Base-by-base conservation (phyloP, 2,888 invertebrate species). In the Aspidiotus destructor region DNA sequence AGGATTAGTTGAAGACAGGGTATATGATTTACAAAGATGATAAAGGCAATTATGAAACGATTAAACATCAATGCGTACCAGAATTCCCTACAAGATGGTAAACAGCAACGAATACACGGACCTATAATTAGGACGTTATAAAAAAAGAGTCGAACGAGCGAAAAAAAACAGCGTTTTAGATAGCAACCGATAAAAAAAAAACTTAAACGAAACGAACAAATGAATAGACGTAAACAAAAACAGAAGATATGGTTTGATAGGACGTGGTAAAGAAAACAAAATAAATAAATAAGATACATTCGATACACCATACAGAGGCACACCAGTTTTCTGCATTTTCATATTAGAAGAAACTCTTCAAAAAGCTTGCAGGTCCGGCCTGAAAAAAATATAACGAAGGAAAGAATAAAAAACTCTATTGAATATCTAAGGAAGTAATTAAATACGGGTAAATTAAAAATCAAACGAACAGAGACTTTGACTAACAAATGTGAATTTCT, bases 331-430 rank as follows among this genome's bases (percentile, higher is more conserved):
- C 57, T 40, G 48, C 58, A 28, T 41, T 17, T 64, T 55, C 13
- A 42, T 69, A 75, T 89, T 91, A 92, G 86, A 92, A 92, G 84
- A 92, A 90, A 86, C 91, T 91, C 85, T 92, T 92, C 81, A 92
- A 86, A 86, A 92, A 92, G 82, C 90, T 90, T 81, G 91, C 89
- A 79, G 92, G 89, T 80, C 91, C 91, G 82, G 91, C 89, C 91
- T 92, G 75, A 63, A 70, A 58, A 52, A 61, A 62, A 68, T 62
- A 48, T 55, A 69, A 60, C 52, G 13, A 63, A 70, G 28, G 28
- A 5, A 28, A 28, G 28, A 28, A 28, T 28, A 5, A 28, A 28
- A 28, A 53, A 58, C 53, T 53, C 42, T 57, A 44, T 13, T 57
- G 28, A 60, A 52, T 15, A n/a, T 60, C 52, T 48, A 58, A 63